phyloP scores from a whole-genome alignment of 1,140 invertebrate genomes.

The Luehdorfia chinensis region DNA sequence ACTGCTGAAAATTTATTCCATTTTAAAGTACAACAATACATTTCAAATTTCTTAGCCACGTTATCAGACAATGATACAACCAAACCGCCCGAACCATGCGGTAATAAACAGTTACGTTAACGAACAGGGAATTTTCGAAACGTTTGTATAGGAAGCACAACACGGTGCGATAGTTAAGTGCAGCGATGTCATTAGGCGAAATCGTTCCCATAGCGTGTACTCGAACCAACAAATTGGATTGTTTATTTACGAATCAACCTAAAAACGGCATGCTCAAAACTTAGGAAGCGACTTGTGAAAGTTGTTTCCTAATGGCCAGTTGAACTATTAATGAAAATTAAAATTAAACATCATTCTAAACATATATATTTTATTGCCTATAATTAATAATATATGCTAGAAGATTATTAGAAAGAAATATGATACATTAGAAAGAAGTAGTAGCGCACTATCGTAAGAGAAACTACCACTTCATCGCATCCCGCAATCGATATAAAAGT shows the following conservation, averaged over 20 bases:
- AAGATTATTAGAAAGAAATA: too few relatives aligned
- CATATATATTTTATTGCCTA: too few relatives aligned
- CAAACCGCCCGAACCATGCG: conserved; percentile 10
- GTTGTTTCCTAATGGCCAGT: too few relatives aligned
- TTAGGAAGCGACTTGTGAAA: too few relatives aligned
- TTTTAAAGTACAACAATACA: conserved; percentile 7
- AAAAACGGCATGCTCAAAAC: too few relatives aligned
- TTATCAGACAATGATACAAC: conserved; percentile 18
- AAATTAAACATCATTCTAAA: too few relatives aligned
- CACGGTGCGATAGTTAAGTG: conserved; percentile 24
- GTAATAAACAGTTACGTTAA: conserved; percentile 13
- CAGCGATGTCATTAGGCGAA: conserved; percentile 43
- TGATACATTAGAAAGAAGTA: too few relatives aligned
- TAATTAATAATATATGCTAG: too few relatives aligned
- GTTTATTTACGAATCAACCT: conserved; percentile 16
- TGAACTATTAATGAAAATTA: too few relatives aligned
- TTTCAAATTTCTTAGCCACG: conserved; percentile 5
- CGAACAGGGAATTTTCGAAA: conserved; percentile 16
- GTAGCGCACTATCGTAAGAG: too few relatives aligned
- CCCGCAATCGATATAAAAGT: too few relatives aligned
- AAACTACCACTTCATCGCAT: too few relatives aligned
- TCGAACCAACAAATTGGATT: conserved; percentile 22
- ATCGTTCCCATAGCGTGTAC: conserved; percentile 28
- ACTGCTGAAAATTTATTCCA: background rate
- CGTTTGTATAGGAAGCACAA: conserved; percentile 25